Conservation (phyloP, 2,797 vertebrate species). For the Pteropus rufus region DNA sequence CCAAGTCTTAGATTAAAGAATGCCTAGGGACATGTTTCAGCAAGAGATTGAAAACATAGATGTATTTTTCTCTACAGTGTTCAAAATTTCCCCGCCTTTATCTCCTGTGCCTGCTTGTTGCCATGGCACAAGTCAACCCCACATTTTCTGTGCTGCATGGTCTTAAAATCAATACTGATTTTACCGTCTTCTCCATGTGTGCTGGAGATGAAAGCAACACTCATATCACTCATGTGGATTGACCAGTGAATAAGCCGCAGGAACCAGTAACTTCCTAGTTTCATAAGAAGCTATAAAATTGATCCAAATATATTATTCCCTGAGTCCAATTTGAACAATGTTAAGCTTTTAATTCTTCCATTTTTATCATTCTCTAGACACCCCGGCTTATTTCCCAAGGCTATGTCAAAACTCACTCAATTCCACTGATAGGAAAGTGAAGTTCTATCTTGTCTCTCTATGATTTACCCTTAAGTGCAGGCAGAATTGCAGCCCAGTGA, state of each 20-base stretch:
- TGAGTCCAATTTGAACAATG: background rate
- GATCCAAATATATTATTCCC: background rate
- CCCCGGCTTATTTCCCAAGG: background rate
- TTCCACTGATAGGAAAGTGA: background rate
- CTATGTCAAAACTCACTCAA: background rate
- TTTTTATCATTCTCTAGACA: background rate
- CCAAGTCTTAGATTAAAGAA: background rate
- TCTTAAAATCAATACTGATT: background rate
- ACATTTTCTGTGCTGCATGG: background rate
- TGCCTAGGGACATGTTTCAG: background rate
- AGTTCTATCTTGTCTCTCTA: background rate
- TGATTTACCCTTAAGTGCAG: background rate
- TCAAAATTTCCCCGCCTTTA: background rate
- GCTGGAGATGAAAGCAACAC: background rate
- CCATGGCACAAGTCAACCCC: background rate
- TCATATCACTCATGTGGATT: background rate
- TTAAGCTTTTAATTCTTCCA: conserved; percentile 11
- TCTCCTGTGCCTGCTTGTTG: background rate
- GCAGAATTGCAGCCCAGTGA: background rate
- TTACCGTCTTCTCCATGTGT: background rate
- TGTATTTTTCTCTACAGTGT: background rate
- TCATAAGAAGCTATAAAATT: background rate
- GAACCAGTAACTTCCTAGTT: background rate
- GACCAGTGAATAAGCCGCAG: background rate
- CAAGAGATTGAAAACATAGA: background rate